phyloP scores from a whole-genome alignment of 2,888 invertebrate genomes.

The Ichneumon xanthorius region DNA sequence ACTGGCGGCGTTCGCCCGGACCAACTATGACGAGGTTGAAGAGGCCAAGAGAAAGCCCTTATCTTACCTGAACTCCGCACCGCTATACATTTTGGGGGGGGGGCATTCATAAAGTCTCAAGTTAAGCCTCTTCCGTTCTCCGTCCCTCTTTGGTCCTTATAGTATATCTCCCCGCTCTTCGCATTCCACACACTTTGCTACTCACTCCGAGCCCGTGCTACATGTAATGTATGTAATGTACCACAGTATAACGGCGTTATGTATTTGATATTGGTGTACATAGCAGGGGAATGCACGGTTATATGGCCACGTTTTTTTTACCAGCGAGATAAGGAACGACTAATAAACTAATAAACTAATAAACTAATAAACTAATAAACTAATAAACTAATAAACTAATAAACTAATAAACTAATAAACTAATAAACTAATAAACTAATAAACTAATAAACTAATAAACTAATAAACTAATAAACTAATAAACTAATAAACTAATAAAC shows the following conservation, averaged over 20 bases:
- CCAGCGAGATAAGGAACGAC: too few relatives aligned
- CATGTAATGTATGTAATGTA: not conserved
- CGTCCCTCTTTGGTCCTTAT: constrained; percentile 24
- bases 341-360: too few relatives aligned
- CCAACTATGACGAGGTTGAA: constrained; percentile 63
- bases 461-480: too few relatives aligned
- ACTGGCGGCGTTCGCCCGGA: constrained; percentile 56
- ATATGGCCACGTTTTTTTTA: too few relatives aligned
- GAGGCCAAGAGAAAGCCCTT: constrained; percentile 74
- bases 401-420: too few relatives aligned
- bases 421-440: too few relatives aligned
- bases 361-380: too few relatives aligned
- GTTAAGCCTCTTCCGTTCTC: constrained; percentile 73
- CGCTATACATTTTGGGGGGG: constrained; percentile 66
- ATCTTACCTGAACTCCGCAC: constrained; percentile 77
- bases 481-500: too few relatives aligned
- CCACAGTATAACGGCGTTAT: not conserved
- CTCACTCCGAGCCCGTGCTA: not conserved
- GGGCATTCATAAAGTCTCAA: constrained; percentile 77
- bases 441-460: too few relatives aligned
- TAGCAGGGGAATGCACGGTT: not conserved
- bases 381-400: too few relatives aligned
- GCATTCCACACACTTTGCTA: not conserved
- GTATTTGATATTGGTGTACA: not conserved
- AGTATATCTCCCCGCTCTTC: not conserved